Evolutionary conservation across 2,113 vertebrate species (phyloP).

Genomic region (Sterrhoptilus dennistouni): DNA sequence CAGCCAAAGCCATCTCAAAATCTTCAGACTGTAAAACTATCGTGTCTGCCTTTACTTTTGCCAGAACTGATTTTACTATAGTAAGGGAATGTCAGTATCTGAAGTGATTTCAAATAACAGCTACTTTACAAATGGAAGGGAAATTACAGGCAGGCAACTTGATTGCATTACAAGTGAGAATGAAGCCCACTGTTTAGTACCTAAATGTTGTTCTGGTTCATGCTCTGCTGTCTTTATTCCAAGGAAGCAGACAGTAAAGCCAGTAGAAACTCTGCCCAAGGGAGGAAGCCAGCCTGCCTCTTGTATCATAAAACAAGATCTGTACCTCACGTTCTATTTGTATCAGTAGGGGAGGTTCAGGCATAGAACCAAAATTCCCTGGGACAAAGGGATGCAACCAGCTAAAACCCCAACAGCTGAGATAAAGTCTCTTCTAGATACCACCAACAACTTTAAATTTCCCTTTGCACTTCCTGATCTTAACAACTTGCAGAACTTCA

Average conservation of each 20-base stretch:
- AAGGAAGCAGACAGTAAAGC: not conserved
- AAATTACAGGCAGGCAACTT: not conserved
- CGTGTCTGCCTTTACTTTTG: not conserved
- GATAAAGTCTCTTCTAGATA: not conserved
- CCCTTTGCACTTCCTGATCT: not conserved
- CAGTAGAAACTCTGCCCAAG: not conserved
- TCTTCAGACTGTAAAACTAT: not conserved
- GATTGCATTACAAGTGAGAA: not conserved
- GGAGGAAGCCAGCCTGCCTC: not conserved
- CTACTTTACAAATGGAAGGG: not conserved
- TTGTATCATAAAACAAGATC: not conserved
- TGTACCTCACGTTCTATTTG: not conserved
- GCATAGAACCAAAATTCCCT: not conserved
- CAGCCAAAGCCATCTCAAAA: not conserved
- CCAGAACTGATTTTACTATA: not conserved
- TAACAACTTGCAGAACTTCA: not conserved
- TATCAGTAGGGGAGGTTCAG: not conserved
- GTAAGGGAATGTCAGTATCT: not conserved
- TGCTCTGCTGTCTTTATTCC: not conserved
- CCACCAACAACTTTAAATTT: not conserved
- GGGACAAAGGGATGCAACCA: fast-evolving
- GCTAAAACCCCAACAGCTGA: not conserved
- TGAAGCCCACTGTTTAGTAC: not conserved
- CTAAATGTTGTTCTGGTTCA: not conserved
- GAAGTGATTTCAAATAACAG: not conserved